phyloP scores from a whole-genome alignment of 1,140 invertebrate genomes.

The Lucilia sericata region DNA sequence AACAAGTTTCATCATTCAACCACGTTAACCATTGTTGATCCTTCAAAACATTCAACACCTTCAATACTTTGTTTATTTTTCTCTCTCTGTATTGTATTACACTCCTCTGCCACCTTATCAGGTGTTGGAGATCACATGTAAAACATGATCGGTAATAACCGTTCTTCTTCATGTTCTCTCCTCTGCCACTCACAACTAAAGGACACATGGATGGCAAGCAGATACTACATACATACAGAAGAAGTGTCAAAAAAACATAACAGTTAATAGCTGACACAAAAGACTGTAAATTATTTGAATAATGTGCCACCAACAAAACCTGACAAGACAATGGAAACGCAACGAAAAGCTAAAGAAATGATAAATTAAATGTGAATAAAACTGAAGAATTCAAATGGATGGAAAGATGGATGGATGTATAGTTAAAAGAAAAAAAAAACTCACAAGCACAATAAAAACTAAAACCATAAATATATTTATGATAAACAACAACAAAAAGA shows the following conservation, averaged over 20 bases:
- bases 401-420: background rate
- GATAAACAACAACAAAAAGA: background rate
- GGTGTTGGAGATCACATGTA: conserved; percentile 35
- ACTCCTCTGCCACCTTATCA: background rate
- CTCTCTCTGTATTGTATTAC: background rate
- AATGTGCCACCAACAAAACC: conserved; percentile 22
- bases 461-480: background rate
- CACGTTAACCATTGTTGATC: no score
- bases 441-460: background rate
- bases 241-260: conserved; percentile 43
- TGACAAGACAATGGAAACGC: background rate
- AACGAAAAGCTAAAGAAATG: conserved; percentile 11
- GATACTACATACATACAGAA: background rate
- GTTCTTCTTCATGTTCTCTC: background rate
- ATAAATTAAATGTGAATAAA: conserved; percentile 40
- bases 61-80: background rate
- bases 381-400: conserved; percentile 14
- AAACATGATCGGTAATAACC: conserved; percentile 39
- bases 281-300: conserved; percentile 41
- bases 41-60: no score
- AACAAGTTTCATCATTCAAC: no score
- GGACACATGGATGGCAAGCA: background rate
- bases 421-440: background rate
- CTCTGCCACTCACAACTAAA: background rate
- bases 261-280: conserved; percentile 39